Evolutionary conservation across 2,888 invertebrate genomes (phyloP).

Genomic region (Pollenia griseotomentosa): DNA sequence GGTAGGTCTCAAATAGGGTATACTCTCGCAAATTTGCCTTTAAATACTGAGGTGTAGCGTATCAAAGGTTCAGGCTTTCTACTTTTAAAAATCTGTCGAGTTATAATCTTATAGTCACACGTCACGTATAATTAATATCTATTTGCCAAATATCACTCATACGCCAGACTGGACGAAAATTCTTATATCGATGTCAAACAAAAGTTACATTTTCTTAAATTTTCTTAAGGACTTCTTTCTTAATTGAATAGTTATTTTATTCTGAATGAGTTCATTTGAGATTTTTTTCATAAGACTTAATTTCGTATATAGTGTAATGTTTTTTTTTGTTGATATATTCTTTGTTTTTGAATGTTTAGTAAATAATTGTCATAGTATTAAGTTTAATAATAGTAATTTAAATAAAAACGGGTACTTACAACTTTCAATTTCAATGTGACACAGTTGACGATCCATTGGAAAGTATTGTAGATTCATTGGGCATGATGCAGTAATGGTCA

Average conservation of each 20-base stretch:
- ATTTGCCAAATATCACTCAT: background rate
- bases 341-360: background rate
- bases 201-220: background rate
- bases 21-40: no score
- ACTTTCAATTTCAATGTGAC: constrained; percentile 98
- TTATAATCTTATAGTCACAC: no score
- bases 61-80: no score
- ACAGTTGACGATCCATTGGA: constrained; percentile 97
- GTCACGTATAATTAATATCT: constrained; percentile 5
- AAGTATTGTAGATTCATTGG: constrained; percentile 98
- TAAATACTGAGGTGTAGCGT: no score
- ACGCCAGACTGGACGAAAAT: background rate
- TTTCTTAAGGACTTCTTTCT: constrained; percentile 57
- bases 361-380: background rate
- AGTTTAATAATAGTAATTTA: background rate
- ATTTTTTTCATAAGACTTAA: constrained; percentile 22
- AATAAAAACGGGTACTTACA: constrained; percentile 90
- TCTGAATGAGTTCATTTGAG: constrained; percentile 66
- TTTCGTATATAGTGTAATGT: constrained; percentile 43
- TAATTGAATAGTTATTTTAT: constrained; percentile 31
- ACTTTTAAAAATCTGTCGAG: no score
- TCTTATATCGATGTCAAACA: background rate
- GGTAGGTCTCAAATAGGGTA: no score
- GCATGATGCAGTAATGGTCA: constrained; percentile 97
- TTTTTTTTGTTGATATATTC: constrained; percentile 5